A percentile compares a stretch with the other conserved stretches of the same genome.
phyloP scores from a whole-genome alignment of 2,113 vertebrate genomes.

The human (Homo sapiens) region GRCh38 chr2:73157001-73157500 shows the following conservation, averaged over 20 bases:
- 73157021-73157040: background rate
- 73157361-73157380: too few relatives aligned
- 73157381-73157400: too few relatives aligned
- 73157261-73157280: background rate
- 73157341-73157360: too few relatives aligned
- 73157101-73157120: background rate
- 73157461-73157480: too few relatives aligned
- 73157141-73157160: background rate
- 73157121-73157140: background rate
- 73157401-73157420: too few relatives aligned
- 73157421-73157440: too few relatives aligned
- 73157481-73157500: too few relatives aligned
- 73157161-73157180: background rate
- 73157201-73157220: background rate
- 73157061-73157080: background rate
- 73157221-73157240: background rate
- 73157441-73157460: too few relatives aligned
- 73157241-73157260: accelerated
- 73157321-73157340: background rate
- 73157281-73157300: background rate
- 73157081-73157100: accelerated
- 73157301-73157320: background rate
- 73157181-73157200: background rate
- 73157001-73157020: background rate
- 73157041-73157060: background rate